Evolutionary conservation across 2,888 invertebrate genomes (phyloP), one percentile per base, ranked within the genome.

Genomic region (Leptopilina syphax): DNA sequence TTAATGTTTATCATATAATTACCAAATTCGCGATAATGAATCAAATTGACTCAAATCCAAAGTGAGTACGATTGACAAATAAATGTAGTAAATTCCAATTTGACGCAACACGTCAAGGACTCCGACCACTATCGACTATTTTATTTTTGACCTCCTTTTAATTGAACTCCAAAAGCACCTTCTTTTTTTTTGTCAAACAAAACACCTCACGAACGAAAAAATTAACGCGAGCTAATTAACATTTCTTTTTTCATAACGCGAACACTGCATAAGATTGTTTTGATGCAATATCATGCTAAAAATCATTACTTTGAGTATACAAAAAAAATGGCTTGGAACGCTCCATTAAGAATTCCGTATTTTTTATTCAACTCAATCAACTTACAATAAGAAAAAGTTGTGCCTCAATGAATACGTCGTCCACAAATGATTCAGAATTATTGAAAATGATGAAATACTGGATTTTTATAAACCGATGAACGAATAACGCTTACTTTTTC

Each of bases 371-470:
- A 57, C 73, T 73, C 73, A 41, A n/a, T 73, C 13, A 73, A 73
- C 73, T 73, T 73, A 73, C 73, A 73, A 73, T 73, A 73, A 54
- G 73, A 57, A 73, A 73, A 73, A 54, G 73, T 57, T 73, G 57
- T 10, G 73, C 73, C 73, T 73, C 73, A 73, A 73, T 73, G 73
- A 57, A 73, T 54, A 73, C n/a, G 73, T 73, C 57, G 73, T 73
- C 73, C 73, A 73, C 73, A 57, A 73, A 34, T 57, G 57, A 34
- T 50, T 18, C 34, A 73, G 70, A 34, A 57, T 54, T 34, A 57
- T 54, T 73, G 73, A 73, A 57, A 73, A 57, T 34, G 73, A 57
- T 57, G 57, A 73, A 57, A 24, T 73, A 73, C 73, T 73, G 73
- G 57, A 73, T 73, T 73, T 50, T 50, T 34, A 5, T 34, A 44